phyloP scores from a whole-genome alignment of 2,113 vertebrate species.

The Micronycteris hirsuta region DNA sequence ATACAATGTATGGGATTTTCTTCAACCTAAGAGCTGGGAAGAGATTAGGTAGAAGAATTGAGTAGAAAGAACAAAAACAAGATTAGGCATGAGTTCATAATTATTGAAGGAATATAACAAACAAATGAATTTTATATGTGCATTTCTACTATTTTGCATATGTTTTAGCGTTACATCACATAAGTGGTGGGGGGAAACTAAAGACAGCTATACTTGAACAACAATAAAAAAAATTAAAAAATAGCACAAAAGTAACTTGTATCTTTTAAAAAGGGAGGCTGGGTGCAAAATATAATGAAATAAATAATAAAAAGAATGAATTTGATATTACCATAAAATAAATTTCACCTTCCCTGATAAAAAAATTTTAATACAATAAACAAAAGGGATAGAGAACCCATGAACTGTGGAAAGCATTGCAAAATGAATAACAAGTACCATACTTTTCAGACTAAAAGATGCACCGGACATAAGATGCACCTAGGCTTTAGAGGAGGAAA shows the following conservation, averaged over 20 bases:
- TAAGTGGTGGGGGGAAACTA: background rate
- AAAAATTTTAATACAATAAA: background rate
- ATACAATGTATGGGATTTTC: background rate
- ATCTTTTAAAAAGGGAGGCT: background rate
- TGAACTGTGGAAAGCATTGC: background rate
- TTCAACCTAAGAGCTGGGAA: background rate
- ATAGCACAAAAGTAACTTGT: background rate
- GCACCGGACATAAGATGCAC: too few relatives aligned
- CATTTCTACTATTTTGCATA: background rate
- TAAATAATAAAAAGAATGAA: background rate
- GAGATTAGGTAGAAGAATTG: background rate
- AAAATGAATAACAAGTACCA: background rate
- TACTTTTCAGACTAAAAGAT: too few relatives aligned
- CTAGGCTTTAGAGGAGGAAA: too few relatives aligned
- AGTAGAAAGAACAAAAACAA: background rate
- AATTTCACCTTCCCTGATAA: background rate
- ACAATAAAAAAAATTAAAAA: background rate
- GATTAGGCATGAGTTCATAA: background rate
- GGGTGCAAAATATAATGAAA: background rate
- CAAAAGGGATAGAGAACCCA: background rate
- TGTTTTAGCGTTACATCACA: background rate
- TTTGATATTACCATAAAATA: slow-evolving; percentile 3
- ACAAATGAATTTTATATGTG: background rate
- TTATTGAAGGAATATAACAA: background rate
- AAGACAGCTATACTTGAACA: too few relatives aligned